Conservation (phyloP, 2,888 invertebrate genomes). For the Stenodema calcarata region DNA sequence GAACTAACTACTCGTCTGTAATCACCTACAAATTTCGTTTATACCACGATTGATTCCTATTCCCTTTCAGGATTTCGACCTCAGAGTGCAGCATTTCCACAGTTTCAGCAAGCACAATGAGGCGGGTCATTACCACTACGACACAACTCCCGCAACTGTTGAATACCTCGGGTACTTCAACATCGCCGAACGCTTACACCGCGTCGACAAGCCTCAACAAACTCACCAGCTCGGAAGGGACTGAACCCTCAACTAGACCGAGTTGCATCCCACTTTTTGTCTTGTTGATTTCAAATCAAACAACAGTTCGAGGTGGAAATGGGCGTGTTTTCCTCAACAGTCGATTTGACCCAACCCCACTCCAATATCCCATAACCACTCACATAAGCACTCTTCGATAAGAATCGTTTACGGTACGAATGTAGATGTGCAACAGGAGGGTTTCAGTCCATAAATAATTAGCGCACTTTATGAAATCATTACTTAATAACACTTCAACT, state of each 20-base stretch:
- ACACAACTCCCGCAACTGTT: slow-evolving; percentile 85
- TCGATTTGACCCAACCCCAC: too few relatives aligned
- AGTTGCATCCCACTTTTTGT: background rate
- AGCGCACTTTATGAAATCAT: too few relatives aligned
- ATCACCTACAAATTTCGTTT: too few relatives aligned
- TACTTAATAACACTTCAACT: too few relatives aligned
- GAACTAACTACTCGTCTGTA: too few relatives aligned
- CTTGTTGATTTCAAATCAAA: background rate
- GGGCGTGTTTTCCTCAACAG: background rate
- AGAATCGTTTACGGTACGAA: too few relatives aligned
- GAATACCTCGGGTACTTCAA: slow-evolving; percentile 91
- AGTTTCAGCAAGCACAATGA: slow-evolving; percentile 82
- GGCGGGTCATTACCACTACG: slow-evolving; percentile 97
- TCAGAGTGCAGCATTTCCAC: slow-evolving; percentile 96
- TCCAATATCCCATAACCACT: too few relatives aligned
- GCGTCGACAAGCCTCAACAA: slow-evolving; percentile 75
- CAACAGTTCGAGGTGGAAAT: background rate
- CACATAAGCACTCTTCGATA: too few relatives aligned
- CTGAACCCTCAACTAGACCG: slow-evolving; percentile 62
- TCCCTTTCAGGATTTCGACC: slow-evolving; percentile 75
- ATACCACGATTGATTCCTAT: background rate
- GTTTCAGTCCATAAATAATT: too few relatives aligned
- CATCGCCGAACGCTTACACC: slow-evolving; percentile 74
- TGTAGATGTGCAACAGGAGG: too few relatives aligned
- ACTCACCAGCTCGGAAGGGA: slow-evolving; percentile 79